Percentiles rank a stretch among this genome's conserved stretches.
These are phyloP conservation scores for Siderastrea radians DNA, from an alignment of 92 coral and sea anemone genomes.

Conservation along the genomic window DNA sequence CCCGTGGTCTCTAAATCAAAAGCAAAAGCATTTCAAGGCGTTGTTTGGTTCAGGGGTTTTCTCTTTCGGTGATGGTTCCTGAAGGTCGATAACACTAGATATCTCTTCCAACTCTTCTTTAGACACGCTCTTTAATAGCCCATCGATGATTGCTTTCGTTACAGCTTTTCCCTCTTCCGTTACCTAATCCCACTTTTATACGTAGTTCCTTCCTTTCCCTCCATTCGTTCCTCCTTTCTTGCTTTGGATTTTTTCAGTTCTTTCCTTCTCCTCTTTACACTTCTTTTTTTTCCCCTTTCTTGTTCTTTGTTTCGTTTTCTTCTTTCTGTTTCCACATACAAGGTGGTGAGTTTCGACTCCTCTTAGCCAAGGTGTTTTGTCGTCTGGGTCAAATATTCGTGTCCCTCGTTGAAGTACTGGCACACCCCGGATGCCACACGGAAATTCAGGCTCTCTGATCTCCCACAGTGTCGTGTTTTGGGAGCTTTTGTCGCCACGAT, in stretches of 20 bases:
- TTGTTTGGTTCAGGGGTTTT: neutral
- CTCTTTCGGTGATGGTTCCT: neutral
- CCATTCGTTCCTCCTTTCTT: neutral
- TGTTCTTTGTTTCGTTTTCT: neutral
- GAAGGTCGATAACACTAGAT: too few species aligned
- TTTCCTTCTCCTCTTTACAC: neutral
- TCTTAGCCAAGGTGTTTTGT: neutral
- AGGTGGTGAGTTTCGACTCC: neutral
- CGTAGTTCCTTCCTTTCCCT: neutral
- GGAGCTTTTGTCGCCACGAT: slow-evolving; percentile 35
- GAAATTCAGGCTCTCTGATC: slow-evolving; percentile 55
- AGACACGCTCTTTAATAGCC: neutral
- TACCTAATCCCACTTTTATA: slow-evolving; percentile 16
- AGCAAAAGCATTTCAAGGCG: neutral
- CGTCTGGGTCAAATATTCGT: too few species aligned
- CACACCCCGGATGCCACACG: slow-evolving; percentile 57
- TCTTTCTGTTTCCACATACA: neutral
- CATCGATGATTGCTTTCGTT: neutral
- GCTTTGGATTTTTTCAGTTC: neutral
- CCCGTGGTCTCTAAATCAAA: neutral
- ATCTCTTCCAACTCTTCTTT: neutral
- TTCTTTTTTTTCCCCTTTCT: neutral
- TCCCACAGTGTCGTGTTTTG: slow-evolving; percentile 46
- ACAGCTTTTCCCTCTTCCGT: slow-evolving; percentile 20
- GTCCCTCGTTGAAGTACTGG: slow-evolving; percentile 38